Evolutionary conservation across 2,113 vertebrate species (phyloP), one percentile per base, ranked within the genome.

Genomic region (Lepisosteus osseus): DNA sequence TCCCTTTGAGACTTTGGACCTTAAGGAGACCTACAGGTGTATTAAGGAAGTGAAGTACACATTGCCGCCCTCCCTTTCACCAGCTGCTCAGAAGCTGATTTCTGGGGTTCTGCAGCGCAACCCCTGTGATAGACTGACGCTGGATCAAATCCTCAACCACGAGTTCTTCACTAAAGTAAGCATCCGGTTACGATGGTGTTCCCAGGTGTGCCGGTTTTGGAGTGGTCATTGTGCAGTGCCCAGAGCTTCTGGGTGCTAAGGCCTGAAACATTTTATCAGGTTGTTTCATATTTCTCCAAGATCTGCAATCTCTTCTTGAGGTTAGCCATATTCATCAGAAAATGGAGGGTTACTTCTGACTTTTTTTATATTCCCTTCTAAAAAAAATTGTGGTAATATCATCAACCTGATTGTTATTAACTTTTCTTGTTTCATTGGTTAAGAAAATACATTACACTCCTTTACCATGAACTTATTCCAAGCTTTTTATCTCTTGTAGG

Each of bases 21-120:
- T 99, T 78, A 98, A 98, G 80, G 97, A 99, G 86, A 99, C 97
- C 0, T 99, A 99, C 83, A 95, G 94, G 76, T 99, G 96, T 77
- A 99, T 99, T 80, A 98, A 98, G 84, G 95, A 97, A 75, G 96
- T 97, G 69, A 91, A 91, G 8, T 98, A 97, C 82, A 93, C 88
- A 0, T 82, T 98, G 71, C 97, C 97, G 0, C 83, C 87, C 15
- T 91, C 93, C 51, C 94, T 99, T 59, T 96, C 95, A 3, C 80
- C 88, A 1, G 79, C 95, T 0, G 96, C 97, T 12, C 95, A 95
- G 79, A 94, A 98, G 79, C 93, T 99, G 72, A 93, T 99, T 3
- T 79, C 93, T 0, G 79, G 93, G 72, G 94, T 99, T 75, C 88
- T 99, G 59, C 94, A 93, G 78, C 95, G 93, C 56, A 93, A 91